Evolutionary conservation across 2,888 invertebrate species (phyloP).

Genomic region (Drosophila neonasuta): DNA sequence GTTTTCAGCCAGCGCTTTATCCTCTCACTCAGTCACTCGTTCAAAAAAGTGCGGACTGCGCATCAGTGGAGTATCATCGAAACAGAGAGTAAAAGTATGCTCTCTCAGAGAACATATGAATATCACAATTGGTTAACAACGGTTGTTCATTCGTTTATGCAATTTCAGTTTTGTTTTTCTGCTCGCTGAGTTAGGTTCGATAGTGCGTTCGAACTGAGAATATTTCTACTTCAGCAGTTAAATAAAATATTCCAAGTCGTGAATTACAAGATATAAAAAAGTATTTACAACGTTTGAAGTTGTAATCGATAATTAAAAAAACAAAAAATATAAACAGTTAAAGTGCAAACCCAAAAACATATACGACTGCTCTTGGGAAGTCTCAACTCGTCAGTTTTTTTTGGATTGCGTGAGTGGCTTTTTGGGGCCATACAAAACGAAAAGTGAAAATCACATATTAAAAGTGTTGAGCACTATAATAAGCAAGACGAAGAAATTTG

Average conservation of each 20-base stretch:
- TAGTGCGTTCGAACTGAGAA: slow-evolving; percentile 33
- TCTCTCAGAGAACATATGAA: slow-evolving; percentile 45
- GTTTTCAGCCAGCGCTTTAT: not conserved
- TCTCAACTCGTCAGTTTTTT: slow-evolving; percentile 50
- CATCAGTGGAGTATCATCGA: slow-evolving; percentile 22
- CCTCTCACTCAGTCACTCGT: not conserved
- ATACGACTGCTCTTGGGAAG: slow-evolving; percentile 1
- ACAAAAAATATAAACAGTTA: slow-evolving; percentile 7
- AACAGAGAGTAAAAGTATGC: slow-evolving; percentile 10
- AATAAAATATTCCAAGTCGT: slow-evolving; percentile 33
- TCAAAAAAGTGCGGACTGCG: not conserved
- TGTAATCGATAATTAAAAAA: slow-evolving; percentile 5
- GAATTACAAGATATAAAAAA: slow-evolving; percentile 12
- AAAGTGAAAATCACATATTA: slow-evolving; percentile 5
- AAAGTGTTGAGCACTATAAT: slow-evolving; percentile 30
- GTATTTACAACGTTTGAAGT: slow-evolving; percentile 32
- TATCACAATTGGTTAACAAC: slow-evolving; percentile 45
- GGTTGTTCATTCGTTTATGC: slow-evolving; percentile 20
- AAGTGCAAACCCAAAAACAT: slow-evolving; percentile 17
- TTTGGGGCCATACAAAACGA: slow-evolving; percentile 27
- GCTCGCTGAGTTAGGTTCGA: slow-evolving; percentile 44
- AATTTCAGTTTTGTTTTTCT: slow-evolving; percentile 52
- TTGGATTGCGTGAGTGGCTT: slow-evolving; percentile 42
- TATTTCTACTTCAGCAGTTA: slow-evolving; percentile 11
- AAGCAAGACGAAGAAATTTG: slow-evolving; percentile 42